Percentiles rank a stretch among this genome's conserved stretches.
phyloP scores from a whole-genome alignment of 2,888 invertebrate species.

The Venustoraphidia nigricollis region DNA sequence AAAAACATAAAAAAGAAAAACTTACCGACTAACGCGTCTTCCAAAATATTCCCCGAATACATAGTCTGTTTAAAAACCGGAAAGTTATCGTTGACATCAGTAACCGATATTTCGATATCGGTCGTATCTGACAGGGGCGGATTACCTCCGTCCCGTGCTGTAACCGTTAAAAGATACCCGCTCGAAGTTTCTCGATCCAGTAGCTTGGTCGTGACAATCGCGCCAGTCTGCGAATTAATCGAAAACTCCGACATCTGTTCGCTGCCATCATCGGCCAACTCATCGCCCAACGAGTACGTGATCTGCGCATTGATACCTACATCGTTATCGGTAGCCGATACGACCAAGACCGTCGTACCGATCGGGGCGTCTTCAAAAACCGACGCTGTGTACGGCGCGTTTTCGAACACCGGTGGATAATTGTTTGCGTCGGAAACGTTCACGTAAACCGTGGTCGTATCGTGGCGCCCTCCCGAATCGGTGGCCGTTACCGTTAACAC shows the following conservation, averaged over 20 bases:
- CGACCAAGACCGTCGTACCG: constrained; percentile 82
- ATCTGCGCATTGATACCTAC: constrained; percentile 89
- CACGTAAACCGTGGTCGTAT: constrained; percentile 79
- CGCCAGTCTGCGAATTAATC: constrained; percentile 87
- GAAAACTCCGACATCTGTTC: constrained; percentile 56
- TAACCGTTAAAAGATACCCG: constrained; percentile 78
- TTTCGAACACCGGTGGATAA: constrained; percentile 83
- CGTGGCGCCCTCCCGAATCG: constrained; percentile 76
- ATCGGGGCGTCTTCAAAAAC: constrained; percentile 87
- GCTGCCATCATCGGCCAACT: constrained; percentile 38
- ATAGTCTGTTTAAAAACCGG: constrained; percentile 72
- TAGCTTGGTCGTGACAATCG: constrained; percentile 69
- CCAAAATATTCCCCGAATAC: constrained; percentile 70
- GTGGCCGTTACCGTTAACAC: constrained; percentile 76
- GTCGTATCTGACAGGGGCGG: constrained; percentile 87
- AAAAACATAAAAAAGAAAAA: constrained; percentile 11
- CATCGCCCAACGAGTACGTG: constrained; percentile 60
- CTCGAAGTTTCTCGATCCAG: constrained; percentile 74
- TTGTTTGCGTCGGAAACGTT: constrained; percentile 93
- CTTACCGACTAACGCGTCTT: constrained; percentile 71
- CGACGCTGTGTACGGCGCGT: constrained; percentile 78
- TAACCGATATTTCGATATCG: constrained; percentile 86
- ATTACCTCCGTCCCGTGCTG: constrained; percentile 82
- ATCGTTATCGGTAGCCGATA: constrained; percentile 86
- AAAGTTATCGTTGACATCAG: constrained; percentile 92